Conservation (phyloP, 2,113 vertebrate species). For the Saimiri boliviensis region DNA sequence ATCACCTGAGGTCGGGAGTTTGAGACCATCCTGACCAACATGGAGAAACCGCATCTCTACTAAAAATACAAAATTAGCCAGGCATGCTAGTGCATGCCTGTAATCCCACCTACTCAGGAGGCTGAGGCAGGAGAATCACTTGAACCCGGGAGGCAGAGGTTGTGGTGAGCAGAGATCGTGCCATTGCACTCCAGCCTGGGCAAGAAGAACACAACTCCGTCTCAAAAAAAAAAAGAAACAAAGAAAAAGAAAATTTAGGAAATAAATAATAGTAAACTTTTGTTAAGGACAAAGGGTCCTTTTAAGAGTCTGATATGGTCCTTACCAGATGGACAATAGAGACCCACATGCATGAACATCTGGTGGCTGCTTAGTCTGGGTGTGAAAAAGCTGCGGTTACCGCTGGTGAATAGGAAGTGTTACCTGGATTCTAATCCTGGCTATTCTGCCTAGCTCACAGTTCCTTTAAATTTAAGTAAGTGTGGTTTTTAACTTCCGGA, state of each 20-base stretch:
- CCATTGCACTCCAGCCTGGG: no score
- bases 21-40: no score
- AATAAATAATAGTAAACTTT: neutral
- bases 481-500: conserved; percentile 28
- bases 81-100: no score
- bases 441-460: neutral
- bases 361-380: neutral
- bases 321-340: neutral
- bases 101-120: no score
- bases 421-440: neutral
- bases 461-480: conserved; percentile 60
- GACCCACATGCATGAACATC: neutral
- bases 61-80: no score
- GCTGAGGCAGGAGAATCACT: no score
- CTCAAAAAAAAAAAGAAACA: neutral
- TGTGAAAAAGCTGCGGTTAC: neutral
- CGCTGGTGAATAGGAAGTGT: neutral
- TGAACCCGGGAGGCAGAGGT: no score
- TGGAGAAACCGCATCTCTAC: no score
- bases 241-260: conserved; percentile 2
- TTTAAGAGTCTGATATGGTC: neutral
- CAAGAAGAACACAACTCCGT: no score
- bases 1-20: no score
- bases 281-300: neutral
- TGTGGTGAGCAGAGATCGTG: no score